Conservation (phyloP, 1,140 invertebrate genomes). For the Dinothrombium tinctorium region DNA sequence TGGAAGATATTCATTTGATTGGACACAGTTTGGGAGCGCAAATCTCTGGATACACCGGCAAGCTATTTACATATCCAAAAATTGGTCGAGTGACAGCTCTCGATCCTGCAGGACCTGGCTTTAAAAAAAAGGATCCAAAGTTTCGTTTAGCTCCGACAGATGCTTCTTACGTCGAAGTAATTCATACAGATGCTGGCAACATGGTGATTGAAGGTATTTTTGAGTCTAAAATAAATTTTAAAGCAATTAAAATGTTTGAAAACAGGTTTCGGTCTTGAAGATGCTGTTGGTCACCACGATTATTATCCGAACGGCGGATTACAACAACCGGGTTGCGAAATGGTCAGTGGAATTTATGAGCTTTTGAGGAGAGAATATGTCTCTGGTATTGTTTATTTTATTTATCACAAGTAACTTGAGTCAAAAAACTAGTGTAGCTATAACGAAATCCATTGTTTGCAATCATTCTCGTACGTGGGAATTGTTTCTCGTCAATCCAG, state of each 20-base stretch:
- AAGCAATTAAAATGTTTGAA: too few species aligned
- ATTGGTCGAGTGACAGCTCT: constrained; percentile 26
- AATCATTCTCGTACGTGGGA: background rate
- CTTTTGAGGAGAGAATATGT: background rate
- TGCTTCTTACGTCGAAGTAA: constrained; percentile 46
- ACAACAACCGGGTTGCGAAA: constrained; percentile 54
- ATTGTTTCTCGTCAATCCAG: background rate
- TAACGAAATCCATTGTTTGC: background rate
- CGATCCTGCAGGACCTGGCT: constrained; percentile 71
- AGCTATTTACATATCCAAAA: constrained; percentile 23
- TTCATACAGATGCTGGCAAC: constrained; percentile 27
- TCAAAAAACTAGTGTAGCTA: too few species aligned
- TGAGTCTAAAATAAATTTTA: background rate
- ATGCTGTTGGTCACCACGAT: constrained; percentile 51
- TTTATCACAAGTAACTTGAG: too few species aligned
- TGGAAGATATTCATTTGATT: constrained; percentile 20
- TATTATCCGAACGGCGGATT: constrained; percentile 72
- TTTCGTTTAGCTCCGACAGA: constrained; percentile 37
- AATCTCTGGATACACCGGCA: constrained; percentile 56
- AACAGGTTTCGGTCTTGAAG: constrained; percentile 43
- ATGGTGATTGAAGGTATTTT: background rate
- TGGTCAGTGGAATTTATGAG: background rate
- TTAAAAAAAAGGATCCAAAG: constrained; percentile 31
- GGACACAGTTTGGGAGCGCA: constrained; percentile 60
- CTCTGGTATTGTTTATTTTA: background rate